Percentiles rank a stretch among this genome's conserved stretches.
Conservation (phyloP, 2,797 vertebrate genomes). For the Dallia pectoralis region DNA sequence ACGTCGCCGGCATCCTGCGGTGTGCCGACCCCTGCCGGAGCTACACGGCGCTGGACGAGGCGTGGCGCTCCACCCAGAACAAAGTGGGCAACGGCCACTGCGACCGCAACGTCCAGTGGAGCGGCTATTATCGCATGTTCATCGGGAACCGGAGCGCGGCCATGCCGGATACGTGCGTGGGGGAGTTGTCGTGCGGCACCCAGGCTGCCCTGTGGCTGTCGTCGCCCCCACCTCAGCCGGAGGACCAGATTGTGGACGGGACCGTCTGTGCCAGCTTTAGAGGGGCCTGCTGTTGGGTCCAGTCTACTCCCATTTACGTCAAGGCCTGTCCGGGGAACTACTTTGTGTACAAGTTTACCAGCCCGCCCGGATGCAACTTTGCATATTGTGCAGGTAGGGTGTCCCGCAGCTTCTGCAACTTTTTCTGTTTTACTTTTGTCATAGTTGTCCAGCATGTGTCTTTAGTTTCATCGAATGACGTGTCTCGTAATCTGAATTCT, state of each 20-base stretch:
- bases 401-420: neutral
- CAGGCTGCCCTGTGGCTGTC: constrained; percentile 50
- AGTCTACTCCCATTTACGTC: constrained; percentile 33
- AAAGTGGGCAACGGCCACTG: neutral
- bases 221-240: constrained; percentile 41
- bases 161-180: constrained; percentile 58
- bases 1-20: neutral
- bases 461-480: neutral
- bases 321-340: constrained; percentile 59
- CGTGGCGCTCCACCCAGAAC: constrained; percentile 54
- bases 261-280: constrained; percentile 30
- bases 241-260: constrained; percentile 38
- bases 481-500: neutral
- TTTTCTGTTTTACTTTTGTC: neutral
- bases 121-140: constrained; percentile 65
- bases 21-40: constrained; percentile 60
- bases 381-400: constrained; percentile 64
- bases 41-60: constrained; percentile 48
- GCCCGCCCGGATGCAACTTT: rapidly evolving
- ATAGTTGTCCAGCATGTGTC: neutral
- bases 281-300: neutral
- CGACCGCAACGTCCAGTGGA: constrained; percentile 30
- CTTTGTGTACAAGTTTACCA: constrained; percentile 61
- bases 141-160: constrained; percentile 36
- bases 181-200: constrained; percentile 48